Conservation (phyloP, 2,113 vertebrate species). For the Alces alces region DNA sequence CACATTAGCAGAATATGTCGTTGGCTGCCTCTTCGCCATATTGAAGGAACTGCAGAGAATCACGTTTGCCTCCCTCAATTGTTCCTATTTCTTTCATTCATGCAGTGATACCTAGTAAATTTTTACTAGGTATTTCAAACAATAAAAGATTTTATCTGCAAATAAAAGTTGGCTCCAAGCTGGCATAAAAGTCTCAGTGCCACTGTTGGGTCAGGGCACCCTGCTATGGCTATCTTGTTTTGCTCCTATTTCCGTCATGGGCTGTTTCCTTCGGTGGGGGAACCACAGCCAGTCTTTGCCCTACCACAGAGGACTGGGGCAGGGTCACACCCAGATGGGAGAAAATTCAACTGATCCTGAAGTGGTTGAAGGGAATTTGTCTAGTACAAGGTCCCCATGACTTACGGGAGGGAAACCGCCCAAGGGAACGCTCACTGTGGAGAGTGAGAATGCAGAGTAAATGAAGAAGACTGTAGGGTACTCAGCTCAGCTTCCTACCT, state of each 20-base stretch:
- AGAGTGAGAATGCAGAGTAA: not conserved
- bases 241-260: not conserved
- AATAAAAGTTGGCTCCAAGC: not conserved
- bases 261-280: not conserved
- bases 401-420: not conserved
- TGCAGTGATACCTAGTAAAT: not conserved
- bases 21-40: not conserved
- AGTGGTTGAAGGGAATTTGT: not conserved
- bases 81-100: not conserved
- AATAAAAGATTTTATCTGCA: not conserved
- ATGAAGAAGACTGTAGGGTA: not conserved
- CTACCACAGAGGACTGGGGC: not conserved
- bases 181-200: not conserved
- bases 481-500: not conserved
- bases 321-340: not conserved
- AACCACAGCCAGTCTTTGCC: not conserved
- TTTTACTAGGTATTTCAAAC: not conserved
- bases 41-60: not conserved
- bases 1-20: not conserved
- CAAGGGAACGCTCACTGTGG: not conserved
- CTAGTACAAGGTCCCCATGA: not conserved
- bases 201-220: too few relatives aligned
- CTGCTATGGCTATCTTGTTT: not conserved
- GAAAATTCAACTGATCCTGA: not conserved
- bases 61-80: not conserved